These are phyloP conservation scores for Neodiprion pinetum DNA, from an alignment of 1,140 invertebrate species.

Conservation along the genomic window DNA sequence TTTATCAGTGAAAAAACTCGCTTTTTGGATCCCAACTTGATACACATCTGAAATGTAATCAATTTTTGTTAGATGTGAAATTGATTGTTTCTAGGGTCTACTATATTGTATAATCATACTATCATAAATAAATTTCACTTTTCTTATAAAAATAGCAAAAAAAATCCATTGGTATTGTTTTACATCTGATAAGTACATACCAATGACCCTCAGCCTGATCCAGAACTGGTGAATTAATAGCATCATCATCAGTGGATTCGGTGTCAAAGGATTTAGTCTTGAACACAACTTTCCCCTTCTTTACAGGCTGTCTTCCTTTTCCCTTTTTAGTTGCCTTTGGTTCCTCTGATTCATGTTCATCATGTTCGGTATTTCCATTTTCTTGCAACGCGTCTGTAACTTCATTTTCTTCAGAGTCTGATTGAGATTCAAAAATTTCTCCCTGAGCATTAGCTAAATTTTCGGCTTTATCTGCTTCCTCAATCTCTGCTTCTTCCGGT, in stretches of 20 bases:
- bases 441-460: not conserved
- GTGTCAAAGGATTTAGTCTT: slow-evolving; percentile 3
- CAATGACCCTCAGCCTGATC: not conserved
- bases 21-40: not conserved
- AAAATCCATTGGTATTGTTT: too few relatives aligned
- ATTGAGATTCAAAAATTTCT: not conserved
- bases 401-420: slow-evolving; percentile 3
- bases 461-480: not conserved
- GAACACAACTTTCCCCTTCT: slow-evolving; percentile 2
- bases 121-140: too few relatives aligned
- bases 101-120: too few relatives aligned
- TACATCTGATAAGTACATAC: not conserved
- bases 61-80: too few relatives aligned
- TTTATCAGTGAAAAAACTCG: too few relatives aligned
- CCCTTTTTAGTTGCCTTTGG: slow-evolving; percentile 7
- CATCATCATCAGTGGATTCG: too few relatives aligned
- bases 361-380: not conserved
- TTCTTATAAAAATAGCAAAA: too few relatives aligned
- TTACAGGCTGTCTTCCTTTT: not conserved
- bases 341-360: not conserved
- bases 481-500: not conserved
- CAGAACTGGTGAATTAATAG: too few relatives aligned
- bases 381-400: not conserved
- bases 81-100: too few relatives aligned
- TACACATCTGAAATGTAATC: too few relatives aligned